Conservation (phyloP, 2,888 invertebrate species). For the Synanthedon formicaeformis region DNA sequence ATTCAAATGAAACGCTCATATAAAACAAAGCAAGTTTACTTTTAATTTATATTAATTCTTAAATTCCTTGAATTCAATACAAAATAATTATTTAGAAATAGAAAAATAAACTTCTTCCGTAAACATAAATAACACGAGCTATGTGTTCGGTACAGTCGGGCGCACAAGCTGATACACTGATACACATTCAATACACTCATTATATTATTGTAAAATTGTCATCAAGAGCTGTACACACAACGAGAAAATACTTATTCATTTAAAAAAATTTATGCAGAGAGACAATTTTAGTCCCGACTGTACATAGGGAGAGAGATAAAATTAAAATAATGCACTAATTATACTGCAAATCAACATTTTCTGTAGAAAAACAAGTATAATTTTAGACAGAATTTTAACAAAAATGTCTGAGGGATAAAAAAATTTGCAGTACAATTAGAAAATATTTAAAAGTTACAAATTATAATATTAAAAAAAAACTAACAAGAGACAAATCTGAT, state of each 20-base stretch:
- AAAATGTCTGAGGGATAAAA: too few relatives aligned
- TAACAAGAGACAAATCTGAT: constrained; percentile 32
- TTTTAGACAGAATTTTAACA: too few relatives aligned
- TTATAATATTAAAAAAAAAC: too few relatives aligned
- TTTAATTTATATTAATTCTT: constrained; percentile 39
- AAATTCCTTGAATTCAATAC: constrained; percentile 42
- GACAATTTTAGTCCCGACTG: constrained; percentile 1
- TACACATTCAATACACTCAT: constrained; percentile 7
- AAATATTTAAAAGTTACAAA: too few relatives aligned
- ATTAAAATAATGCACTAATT: neutral
- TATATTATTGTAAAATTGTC: neutral
- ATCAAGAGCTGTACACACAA: too few relatives aligned
- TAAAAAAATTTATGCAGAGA: too few relatives aligned
- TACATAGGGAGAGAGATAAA: neutral
- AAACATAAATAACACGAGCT: constrained; percentile 38
- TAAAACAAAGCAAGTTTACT: constrained; percentile 62
- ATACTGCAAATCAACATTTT: neutral
- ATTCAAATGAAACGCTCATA: constrained; percentile 12
- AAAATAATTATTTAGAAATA: constrained; percentile 38
- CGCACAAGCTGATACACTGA: constrained; percentile 7
- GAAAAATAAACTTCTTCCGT: constrained; percentile 67
- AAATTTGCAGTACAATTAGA: too few relatives aligned
- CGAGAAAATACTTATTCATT: too few relatives aligned
- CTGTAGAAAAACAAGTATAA: too few relatives aligned
- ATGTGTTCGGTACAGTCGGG: constrained; percentile 9